phyloP scores from a whole-genome alignment of 1,140 invertebrate genomes.

The Drosophila ohnishii region DNA sequence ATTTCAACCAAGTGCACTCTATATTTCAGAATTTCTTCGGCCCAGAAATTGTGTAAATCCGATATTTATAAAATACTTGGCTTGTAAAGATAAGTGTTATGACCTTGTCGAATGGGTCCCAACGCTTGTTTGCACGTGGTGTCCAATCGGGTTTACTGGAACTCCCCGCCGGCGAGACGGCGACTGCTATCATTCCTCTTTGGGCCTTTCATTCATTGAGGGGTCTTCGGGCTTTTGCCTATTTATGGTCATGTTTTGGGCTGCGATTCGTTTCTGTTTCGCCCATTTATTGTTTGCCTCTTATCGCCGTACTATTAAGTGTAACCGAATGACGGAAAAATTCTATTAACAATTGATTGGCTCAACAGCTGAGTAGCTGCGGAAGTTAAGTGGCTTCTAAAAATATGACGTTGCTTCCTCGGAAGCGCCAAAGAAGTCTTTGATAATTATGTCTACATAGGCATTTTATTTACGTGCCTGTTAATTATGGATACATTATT shows the following conservation, averaged over 20 bases:
- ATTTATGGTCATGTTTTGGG: constrained; percentile 75
- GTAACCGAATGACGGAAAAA: constrained; percentile 25
- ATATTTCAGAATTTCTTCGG: neutral
- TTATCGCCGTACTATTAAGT: constrained; percentile 44
- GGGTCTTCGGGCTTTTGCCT: constrained; percentile 52
- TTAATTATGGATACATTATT: neutral
- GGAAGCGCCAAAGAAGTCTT: constrained; percentile 4
- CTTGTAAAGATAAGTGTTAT: constrained; percentile 42
- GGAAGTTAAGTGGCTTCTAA: constrained; percentile 12
- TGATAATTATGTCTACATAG: neutral
- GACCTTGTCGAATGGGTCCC: constrained; percentile 50
- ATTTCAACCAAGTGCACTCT: neutral
- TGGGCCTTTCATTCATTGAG: constrained; percentile 30
- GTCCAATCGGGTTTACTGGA: constrained; percentile 12
- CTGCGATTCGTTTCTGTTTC: constrained; percentile 30
- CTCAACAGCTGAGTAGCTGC: constrained; percentile 31
- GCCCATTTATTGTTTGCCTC: constrained; percentile 43
- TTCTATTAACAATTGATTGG: constrained; percentile 49
- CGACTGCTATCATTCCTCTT: neutral
- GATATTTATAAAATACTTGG: neutral
- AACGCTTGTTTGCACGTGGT: constrained; percentile 21
- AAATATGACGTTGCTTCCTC: constrained; percentile 19
- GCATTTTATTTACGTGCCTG: neutral
- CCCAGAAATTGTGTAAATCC: neutral
- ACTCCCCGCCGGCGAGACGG: neutral